Evolutionary conservation across 2,797 vertebrate species (phyloP), one percentile per base, ranked within the genome.

Genomic region (Numenius phaeopus): DNA sequence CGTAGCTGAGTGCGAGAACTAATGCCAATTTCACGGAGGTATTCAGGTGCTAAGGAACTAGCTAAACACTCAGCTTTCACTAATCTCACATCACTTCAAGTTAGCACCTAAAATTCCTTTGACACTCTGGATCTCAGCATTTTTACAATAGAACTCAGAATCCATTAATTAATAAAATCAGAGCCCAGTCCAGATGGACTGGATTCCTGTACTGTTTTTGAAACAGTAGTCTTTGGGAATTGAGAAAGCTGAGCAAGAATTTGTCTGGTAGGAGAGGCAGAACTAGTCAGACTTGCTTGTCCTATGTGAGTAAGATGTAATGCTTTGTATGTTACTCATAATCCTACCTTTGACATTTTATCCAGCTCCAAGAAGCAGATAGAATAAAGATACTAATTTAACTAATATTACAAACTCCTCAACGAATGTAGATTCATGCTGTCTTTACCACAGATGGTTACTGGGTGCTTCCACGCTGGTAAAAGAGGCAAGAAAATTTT

Each of bases 281-380:
- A 98, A 96, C 97, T 40, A 40, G 97, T 97, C 92, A 47, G 85
- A 93, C 97, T 84, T 62, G 97, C 82, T 95, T 75, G 57, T 93
- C 69, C 64, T 81, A 59, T 8, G 13, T 82, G 94, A 72, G 58
- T 52, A 85, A 90, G 64, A 83, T 77, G 77, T 55, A 72, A 39
- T 93, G 61, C 65, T 85, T 91, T 87, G 72, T 79, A 81, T 82
- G 55, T 91, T 79, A 86, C 37, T 86, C 79, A 80, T 70, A 86
- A 76, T 90, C 49, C 49, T 94, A 73, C 83, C 83, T 94, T 85
- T 86, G 88, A 89, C 37, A 55, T 89, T 95, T 93, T 90, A 65
- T 81, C 62, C 82, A 59, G 39, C 72, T 88, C 76, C 82, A 81
- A 65, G 72, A 78, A 93, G 61, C 34, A 64, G 37, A 54, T 46